Percentiles rank a stretch among this genome's conserved stretches.
These are phyloP conservation scores for Tragopan temminckii DNA, from an alignment of 2,797 vertebrate species.

Conservation along the genomic window DNA sequence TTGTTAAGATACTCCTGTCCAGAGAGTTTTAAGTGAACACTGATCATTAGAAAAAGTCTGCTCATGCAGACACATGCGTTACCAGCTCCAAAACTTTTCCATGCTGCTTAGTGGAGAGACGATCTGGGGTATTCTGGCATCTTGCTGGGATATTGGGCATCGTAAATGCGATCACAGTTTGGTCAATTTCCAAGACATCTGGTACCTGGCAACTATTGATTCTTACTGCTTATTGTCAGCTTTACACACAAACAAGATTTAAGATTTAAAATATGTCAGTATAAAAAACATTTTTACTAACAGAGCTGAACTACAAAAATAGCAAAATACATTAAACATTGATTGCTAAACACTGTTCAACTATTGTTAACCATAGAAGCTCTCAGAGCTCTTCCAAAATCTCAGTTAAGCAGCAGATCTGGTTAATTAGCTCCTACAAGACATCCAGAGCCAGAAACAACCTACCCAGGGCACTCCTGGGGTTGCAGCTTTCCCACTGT, in stretches of 20 bases:
- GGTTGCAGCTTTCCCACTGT: background rate
- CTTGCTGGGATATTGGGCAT: background rate
- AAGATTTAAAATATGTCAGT: background rate
- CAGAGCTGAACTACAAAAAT: background rate
- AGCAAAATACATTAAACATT: accelerated
- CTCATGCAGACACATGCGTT: accelerated
- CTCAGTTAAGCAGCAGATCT: background rate
- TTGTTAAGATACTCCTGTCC: background rate
- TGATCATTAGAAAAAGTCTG: background rate
- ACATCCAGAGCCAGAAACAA: background rate
- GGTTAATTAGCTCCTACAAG: background rate
- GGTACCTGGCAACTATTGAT: background rate
- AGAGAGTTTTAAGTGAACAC: background rate
- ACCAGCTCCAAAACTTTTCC: background rate
- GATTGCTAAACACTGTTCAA: background rate
- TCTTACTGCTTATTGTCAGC: background rate
- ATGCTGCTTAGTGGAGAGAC: background rate
- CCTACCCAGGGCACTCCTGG: background rate
- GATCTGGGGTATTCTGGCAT: background rate
- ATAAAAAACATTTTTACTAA: background rate
- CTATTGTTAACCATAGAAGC: background rate
- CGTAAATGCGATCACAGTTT: background rate
- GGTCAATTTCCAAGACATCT: background rate
- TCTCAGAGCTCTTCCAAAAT: background rate
- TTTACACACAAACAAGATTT: background rate